Base-by-base conservation (phyloP, 1,140 invertebrate genomes). In the Lordiphosa stackelbergi region DNA sequence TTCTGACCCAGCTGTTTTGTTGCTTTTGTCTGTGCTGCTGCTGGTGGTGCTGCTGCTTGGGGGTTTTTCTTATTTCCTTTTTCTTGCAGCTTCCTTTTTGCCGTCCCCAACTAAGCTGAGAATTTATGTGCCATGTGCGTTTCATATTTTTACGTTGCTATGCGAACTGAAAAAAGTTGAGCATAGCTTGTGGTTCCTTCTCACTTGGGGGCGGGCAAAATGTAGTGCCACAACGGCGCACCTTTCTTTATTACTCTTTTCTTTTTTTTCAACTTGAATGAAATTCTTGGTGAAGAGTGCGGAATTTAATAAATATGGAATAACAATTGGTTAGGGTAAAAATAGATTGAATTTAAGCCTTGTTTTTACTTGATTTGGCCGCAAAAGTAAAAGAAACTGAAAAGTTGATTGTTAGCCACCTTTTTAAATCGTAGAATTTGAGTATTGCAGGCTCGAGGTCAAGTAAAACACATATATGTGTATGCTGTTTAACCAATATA, bases 51-150 rank as follows among this genome's bases (percentile, higher is more conserved):
- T 22, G 19, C 19, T 22, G 1, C n/a, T 38, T 38, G 31, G 58
- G 48, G 42, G 35, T 42, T 53, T 41, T 22, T 47, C 24, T 45
- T 28, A 9, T 35, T 54, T 42, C 43, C 41, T 52, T 40, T 36
- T 40, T 52, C 8, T 22, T 24, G 11, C 74, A 58, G 58, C 52
- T 54, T 56, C 56, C 51, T 56, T 64, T 37, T 49, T 19, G 36
- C 37, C 24, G 53, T 55, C 53, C 53, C 57, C 64, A 71, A 66
- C 66, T 81, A 71, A 79, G 75, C 77, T 74, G 58, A 51, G 59
- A 81, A 81, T 81, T 81, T 81, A 68, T 77, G 60, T 77, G 66
- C 71, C 71, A 74, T 77, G 73, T 74, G 73, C 71, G 62, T 70
- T 68, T 68, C 59, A 74, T 77, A 77, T 77, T 74, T 77, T 71